Percentiles rank a stretch among this genome's conserved stretches.
Conservation (phyloP, 1,140 invertebrate genomes). For the Pinna nobilis region DNA sequence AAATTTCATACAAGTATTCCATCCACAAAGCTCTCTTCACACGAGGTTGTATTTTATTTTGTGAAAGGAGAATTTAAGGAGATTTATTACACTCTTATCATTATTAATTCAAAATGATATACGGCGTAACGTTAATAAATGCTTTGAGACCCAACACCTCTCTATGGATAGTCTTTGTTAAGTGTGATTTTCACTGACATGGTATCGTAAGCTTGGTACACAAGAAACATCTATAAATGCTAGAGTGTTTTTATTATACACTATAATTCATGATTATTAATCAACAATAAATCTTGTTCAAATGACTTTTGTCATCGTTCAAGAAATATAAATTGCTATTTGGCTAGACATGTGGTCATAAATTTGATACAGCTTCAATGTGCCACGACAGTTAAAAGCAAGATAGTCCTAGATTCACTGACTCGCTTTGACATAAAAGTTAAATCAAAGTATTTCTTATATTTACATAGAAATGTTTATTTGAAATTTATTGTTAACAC, state of each 20-base stretch:
- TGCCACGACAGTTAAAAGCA: conserved; percentile 25
- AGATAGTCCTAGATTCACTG: too few species aligned
- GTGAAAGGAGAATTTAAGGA: too few species aligned
- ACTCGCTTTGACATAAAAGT: too few species aligned
- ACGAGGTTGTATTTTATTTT: too few species aligned
- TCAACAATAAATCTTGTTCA: conserved; percentile 31
- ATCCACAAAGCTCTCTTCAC: too few species aligned
- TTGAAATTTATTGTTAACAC: too few species aligned
- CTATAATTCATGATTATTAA: conserved; percentile 35
- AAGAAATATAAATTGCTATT: conserved; percentile 25
- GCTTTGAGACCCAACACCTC: conserved; percentile 25
- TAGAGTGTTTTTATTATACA: conserved; percentile 22
- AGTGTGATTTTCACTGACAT: conserved; percentile 4
- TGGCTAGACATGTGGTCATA: conserved; percentile 16
- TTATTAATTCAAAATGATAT: conserved; percentile 32
- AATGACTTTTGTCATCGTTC: conserved; percentile 29
- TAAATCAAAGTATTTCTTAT: too few species aligned
- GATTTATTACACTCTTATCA: conserved; percentile 32
- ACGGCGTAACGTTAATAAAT: conserved; percentile 28
- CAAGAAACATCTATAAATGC: conserved; percentile 14
- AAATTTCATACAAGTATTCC: too few species aligned
- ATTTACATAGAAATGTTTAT: too few species aligned
- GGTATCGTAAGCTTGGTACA: conserved; percentile 5
- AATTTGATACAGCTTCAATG: conserved; percentile 18
- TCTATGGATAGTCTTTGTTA: conserved; percentile 3